Base-by-base conservation (phyloP, 2,113 vertebrate genomes). In the Trichomycterus rosablanca region DNA sequence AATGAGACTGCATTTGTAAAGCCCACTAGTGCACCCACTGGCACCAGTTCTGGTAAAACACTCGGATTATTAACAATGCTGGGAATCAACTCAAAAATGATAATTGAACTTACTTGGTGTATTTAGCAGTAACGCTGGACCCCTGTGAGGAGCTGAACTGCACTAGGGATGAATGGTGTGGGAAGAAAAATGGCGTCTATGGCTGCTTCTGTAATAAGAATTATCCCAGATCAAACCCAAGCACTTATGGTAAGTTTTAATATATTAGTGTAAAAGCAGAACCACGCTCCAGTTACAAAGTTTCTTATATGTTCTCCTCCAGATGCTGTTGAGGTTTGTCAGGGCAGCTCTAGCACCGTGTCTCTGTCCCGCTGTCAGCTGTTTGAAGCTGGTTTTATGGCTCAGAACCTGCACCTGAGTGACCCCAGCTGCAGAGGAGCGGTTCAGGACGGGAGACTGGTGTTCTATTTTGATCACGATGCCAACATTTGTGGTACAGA, bases 161-260 rank as follows among this genome's bases (percentile, higher is more conserved):
- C 51, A 68, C 65, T 14, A 80, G 78, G 2, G 7, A 76, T 1
- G 85, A 86, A 45, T 82, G 78, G 82, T 88, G 86, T 40, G 84
- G 82, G 4, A 16, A 84, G 53, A 71, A 66, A 11, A 24, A 79
- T 1, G 79, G 83, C 1, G 62, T 76, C 5, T 78, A 79, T 1
- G 84, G 82, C 61, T 88, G 85, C 54, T 82, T 79, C 73, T 87
- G 85, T 66, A 70, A 78, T 45, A 59, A 77, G 1, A 22, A 22
- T 5, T 46, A 73, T n/a, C 8, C 66, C 26, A 59, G 62, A 8
- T n/a, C 22, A 46, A 67, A 80, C 32, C 61, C 28, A 32, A 67
- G 76, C 2, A 63, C 23, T 16, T 86, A 74, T 1, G 78, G 82
- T 84, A 32, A 1, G 37, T 15, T 15, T 57, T 2, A 37, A 11